phyloP scores from a whole-genome alignment of 2,888 invertebrate species.

The Petrolisthes cinctipes region DNA sequence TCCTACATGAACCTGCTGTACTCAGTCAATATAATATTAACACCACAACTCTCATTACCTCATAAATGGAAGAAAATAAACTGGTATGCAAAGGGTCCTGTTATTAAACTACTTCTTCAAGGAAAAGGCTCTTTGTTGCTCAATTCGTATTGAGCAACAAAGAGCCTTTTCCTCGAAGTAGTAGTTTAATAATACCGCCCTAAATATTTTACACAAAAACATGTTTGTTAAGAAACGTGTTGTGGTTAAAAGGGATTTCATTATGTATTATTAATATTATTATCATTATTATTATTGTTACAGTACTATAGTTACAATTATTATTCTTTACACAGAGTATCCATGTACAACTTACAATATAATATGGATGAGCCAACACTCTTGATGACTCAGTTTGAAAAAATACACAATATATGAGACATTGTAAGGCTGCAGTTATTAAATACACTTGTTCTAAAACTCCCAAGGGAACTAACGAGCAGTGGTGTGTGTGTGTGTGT shows the following conservation, averaged over 20 bases:
- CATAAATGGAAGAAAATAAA: conserved; percentile 37
- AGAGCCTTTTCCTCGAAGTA: too few species aligned
- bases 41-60: conserved; percentile 35
- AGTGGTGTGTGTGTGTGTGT: conserved; percentile 9
- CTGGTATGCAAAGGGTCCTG: neutral
- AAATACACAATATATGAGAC: conserved; percentile 37
- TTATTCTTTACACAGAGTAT: conserved; percentile 30
- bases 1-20: neutral
- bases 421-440: conserved; percentile 37
- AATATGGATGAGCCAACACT: conserved; percentile 5
- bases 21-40: neutral
- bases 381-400: conserved; percentile 21
- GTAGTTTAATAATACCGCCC: too few species aligned
- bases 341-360: conserved; percentile 39
- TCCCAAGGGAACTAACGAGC: neutral
- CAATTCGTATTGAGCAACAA: too few species aligned
- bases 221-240: neutral
- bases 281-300: too few species aligned
- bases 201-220: conserved; percentile 12
- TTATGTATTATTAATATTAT: neutral
- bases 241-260: neutral
- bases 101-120: neutral
- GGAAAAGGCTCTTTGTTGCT: neutral
- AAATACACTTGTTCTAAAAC: conserved; percentile 16
- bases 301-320: neutral